Base-by-base conservation (phyloP, 2,888 invertebrate genomes). In the Meteorus cinctellus region DNA sequence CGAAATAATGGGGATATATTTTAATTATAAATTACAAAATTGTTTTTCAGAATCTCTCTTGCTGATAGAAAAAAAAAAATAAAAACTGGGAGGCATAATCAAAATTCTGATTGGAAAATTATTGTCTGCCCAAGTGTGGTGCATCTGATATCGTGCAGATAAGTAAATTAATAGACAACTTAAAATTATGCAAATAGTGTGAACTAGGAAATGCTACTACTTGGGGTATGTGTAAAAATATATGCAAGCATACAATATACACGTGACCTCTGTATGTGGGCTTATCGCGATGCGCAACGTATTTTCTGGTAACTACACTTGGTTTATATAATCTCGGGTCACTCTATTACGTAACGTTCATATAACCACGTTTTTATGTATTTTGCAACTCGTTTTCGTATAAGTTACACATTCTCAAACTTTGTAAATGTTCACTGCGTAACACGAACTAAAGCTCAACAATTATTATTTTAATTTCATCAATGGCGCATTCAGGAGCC, bases 151-250 rank as follows among this genome's bases (percentile, higher is more conserved):
- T 48, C 16, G 48, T 48, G 4, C 3, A 48, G 14, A n/a, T 48
- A 48, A n/a, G 34, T 31, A 31, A 72, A 41, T 60, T 72, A 63
- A 72, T 62, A 62, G 71, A 62, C 71, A 62, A 72, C 48, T 72
- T 72, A 27, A 45, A 72, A 72, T 72, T 72, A 72, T 72, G 71
- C 71, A 65, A 72, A 63, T 63, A 72, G 45, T 36, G 34, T 55
- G 2, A 1, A 24, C 19, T 55, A 55, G 6, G 5, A 55, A 19
- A 55, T 19, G n/a, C 19, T 55, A 10, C 19, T 19, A 8, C 34
- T 24, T 70, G 60, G 36, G 10, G 24, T 19, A 70, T 59, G 63
- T 72, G 29, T 31, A 45, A 16, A 10, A 63, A 45, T 48, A 62
- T 8, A 63, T 72, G 36, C 62, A 19, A 4, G 72, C 48, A 63